Evolutionary conservation across 2,797 vertebrate genomes (phyloP).

Genomic region (Cossypha dichroa): DNA sequence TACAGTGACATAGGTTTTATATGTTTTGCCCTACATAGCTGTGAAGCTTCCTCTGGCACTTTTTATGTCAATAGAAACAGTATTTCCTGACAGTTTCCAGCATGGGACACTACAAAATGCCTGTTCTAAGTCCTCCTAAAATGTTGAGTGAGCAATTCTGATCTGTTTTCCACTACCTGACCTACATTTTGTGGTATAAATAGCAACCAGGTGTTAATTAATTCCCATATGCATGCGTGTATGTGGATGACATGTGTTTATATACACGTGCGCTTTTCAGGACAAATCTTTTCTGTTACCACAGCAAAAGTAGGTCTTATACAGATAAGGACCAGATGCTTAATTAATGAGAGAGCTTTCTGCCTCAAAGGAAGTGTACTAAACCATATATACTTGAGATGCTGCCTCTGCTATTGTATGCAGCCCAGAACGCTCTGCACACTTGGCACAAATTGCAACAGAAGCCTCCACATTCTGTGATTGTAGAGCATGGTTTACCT

Average conservation of each 20-base stretch:
- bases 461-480: not conserved
- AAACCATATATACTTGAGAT: not conserved
- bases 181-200: conserved; percentile 15
- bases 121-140: not conserved
- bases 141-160: rapidly evolving
- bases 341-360: not conserved
- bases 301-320: not conserved
- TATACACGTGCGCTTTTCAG: not conserved
- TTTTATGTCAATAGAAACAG: not conserved
- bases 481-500: not conserved
- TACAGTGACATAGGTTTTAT: not conserved
- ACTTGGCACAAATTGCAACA: not conserved
- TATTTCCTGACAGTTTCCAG: not conserved
- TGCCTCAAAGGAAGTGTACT: not conserved
- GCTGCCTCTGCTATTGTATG: not conserved
- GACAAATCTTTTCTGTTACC: not conserved
- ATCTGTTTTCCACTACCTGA: not conserved
- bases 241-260: not conserved
- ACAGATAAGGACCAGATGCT: not conserved
- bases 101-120: not conserved
- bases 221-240: not conserved
- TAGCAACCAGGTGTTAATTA: conserved; percentile 50
- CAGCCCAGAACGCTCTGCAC: not conserved
- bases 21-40: not conserved
- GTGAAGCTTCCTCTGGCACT: not conserved